Percentiles rank a stretch among this genome's conserved stretches.
These are phyloP conservation scores for Drosophila siamana DNA, from an alignment of 2,888 invertebrate genomes.

Conservation along the genomic window DNA sequence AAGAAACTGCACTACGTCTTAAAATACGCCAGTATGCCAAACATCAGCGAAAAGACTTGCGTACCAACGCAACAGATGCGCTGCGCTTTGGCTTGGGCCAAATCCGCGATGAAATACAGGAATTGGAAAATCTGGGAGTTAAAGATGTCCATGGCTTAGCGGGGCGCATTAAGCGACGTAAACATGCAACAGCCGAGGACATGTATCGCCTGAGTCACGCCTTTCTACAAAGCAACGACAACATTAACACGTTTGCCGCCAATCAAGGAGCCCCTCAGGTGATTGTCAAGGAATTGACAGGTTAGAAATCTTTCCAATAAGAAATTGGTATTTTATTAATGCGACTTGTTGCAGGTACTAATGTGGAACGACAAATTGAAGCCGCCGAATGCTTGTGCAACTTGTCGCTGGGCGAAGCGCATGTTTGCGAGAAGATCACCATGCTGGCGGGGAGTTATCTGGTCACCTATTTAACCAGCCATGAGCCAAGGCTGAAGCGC, in stretches of 20 bases:
- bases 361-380: constrained; percentile 75
- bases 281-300: constrained; percentile 83
- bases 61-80: constrained; percentile 72
- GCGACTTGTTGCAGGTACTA: constrained; percentile 62
- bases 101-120: constrained; percentile 72
- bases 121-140: constrained; percentile 76
- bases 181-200: constrained; percentile 82
- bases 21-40: constrained; percentile 77
- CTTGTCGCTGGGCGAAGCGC: constrained; percentile 81
- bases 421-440: constrained; percentile 82
- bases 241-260: constrained; percentile 80
- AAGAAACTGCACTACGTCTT: constrained; percentile 54
- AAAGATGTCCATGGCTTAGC: constrained; percentile 83
- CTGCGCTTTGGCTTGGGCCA: constrained; percentile 83
- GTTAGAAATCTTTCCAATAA: constrained; percentile 43
- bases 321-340: neutral
- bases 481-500: constrained; percentile 73
- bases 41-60: constrained; percentile 68
- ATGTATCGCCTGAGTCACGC: constrained; percentile 83
- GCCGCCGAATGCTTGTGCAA: constrained; percentile 84
- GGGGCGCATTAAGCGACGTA: constrained; percentile 82
- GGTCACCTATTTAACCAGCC: constrained; percentile 78
- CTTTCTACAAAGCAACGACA: constrained; percentile 80
- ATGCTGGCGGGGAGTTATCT: constrained; percentile 82
- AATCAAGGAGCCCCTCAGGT: constrained; percentile 83